These are phyloP conservation scores for Cephus nigrinus DNA, from an alignment of 2,888 invertebrate species.

Conservation along the genomic window DNA sequence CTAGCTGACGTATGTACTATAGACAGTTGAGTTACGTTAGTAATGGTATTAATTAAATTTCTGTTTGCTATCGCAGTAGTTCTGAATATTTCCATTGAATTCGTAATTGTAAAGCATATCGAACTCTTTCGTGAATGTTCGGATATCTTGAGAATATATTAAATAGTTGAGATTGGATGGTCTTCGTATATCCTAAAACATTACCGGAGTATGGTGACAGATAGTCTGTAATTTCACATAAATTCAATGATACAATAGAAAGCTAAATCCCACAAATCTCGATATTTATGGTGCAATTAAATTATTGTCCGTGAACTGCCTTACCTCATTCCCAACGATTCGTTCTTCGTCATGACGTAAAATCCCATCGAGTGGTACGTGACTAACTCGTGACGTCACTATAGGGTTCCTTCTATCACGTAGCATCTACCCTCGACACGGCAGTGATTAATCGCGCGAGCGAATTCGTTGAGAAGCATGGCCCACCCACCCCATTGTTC, in stretches of 20 bases:
- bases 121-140: background rate
- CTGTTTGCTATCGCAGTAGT: background rate
- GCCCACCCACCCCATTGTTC: background rate
- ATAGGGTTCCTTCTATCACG: slow-evolving; percentile 3
- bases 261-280: background rate
- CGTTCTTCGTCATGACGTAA: background rate
- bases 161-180: background rate
- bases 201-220: background rate
- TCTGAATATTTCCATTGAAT: background rate
- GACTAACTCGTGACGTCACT: slow-evolving; percentile 17
- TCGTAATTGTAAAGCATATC: background rate
- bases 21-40: background rate
- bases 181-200: background rate
- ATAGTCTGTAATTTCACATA: background rate
- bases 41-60: background rate
- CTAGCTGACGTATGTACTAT: background rate
- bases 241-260: background rate
- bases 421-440: background rate
- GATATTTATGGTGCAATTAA: slow-evolving; percentile 11
- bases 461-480: background rate
- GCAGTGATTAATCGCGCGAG: background rate
- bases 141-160: background rate
- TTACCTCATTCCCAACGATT: slow-evolving; percentile 4
- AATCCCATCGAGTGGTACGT: slow-evolving; percentile 3
- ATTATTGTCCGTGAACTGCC: slow-evolving; percentile 22